Base-by-base conservation (phyloP, 2,113 vertebrate species). In the Callithrix jacchus region DNA sequence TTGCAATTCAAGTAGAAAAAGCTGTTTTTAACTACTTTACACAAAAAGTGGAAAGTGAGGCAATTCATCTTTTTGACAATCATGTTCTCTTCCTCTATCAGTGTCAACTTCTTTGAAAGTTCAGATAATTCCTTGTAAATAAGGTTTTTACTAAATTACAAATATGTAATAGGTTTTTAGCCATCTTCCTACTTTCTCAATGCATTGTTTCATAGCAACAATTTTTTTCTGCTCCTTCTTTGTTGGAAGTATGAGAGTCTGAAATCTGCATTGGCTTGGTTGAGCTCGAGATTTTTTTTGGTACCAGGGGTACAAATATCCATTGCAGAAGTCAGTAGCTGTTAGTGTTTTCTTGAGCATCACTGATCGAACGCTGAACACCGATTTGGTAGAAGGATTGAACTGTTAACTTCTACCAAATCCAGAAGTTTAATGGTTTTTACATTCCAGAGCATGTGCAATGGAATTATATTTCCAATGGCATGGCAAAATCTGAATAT, bases 281-380 rank as follows among this genome's bases (percentile, higher is more conserved):
- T 97, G 93, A 4, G 3, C 27, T 0, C 61, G 81, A 0, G 97
- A 70, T 73, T 96, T 97, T 76, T 97, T 98, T 94, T 98, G 98
- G 96, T 98, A 96, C 93, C 97, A 99, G 6, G 97, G 98, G 84
- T 99, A 99, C 95, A 99, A 98, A 96, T 99, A 99, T 18, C 99
- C 99, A 0, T 99, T 99, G 96, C 99, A 99, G 98, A 99, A 99
- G 96, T 99, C 99, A 47, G 98, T 68, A 45, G 99, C 99, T 4
- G 99, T 99, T 47, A 99, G 98, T 40, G 98, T 98, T 98, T 99
- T 99, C 97, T 99, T 99, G 81, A 99, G 97, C 40, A 99, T 9
- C 0, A 99, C 97, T 0, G 98, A 96, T 94, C 94, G 99, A 96
- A 99, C 98, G 61, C n/a, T n/a, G n/a, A n/a, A n/a, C n/a, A n/a